Base-by-base conservation (phyloP, 2,888 invertebrate species). In the Erebia palarica region DNA sequence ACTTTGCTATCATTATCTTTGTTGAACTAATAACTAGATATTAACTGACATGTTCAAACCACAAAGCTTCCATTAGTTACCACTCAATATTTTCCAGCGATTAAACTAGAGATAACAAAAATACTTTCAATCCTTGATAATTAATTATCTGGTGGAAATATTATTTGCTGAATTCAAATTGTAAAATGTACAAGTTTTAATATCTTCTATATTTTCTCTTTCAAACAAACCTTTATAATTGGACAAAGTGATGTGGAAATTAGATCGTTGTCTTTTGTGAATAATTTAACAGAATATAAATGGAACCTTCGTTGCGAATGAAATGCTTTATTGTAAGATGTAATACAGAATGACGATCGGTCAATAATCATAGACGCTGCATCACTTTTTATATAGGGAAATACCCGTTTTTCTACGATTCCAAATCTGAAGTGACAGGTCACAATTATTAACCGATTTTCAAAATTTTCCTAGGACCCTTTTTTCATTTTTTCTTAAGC, bases 221-320 rank as follows among this genome's bases (percentile, higher is more conserved):
- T 47, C 16, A 18, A 47, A 61, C 61, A 61, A 61, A 68, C 55
- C 61, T 53, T 61, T 53, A 44, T 68, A 68, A 63, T 63, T 61
- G 18, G 53, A 68, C 57, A 7, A 64, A 57, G 63, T 21, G 64
- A 47, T 57, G 51, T 59, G 59, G 59, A 64, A 71, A 64, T 47
- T 59, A 59, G 51, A 68, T 71, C 67, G 59, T 27, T 58, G 42
- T 71, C 51, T 42, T 13, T 42, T 64, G 67, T 58, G 42, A 63
- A 67, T 63, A 67, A 8, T 42, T 42, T 64, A 67, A 63, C 21
- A 58, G 49, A 47, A 49, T 5, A 18, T 61, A 47, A 61, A 47
- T 5, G 3, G 13, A 61, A 61, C 44, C 10, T 59, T 36, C 7
- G 36, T 36, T 36, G 36, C 36, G 7, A 59, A 14, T 42, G 4